Percentiles rank a stretch among this genome's conserved stretches.
Conservation (phyloP, 2,113 vertebrate genomes). For the Tetrax tetrax region DNA sequence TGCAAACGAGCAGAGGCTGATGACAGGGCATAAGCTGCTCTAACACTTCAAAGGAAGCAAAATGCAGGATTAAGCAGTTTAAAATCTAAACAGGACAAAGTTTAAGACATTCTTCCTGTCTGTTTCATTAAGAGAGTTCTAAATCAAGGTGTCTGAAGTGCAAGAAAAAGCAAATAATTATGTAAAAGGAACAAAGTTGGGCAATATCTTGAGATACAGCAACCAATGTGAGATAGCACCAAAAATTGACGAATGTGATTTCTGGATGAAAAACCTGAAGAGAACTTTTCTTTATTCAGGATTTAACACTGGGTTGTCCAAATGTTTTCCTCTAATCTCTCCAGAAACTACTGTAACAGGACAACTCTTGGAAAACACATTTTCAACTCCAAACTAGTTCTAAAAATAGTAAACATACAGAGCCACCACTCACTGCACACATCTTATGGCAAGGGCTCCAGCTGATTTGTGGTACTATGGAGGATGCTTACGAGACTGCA, state of each 20-base stretch:
- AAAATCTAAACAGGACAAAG: neutral
- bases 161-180: neutral
- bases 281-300: neutral
- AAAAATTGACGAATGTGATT: neutral
- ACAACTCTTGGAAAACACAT: neutral
- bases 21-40: neutral
- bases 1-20: neutral
- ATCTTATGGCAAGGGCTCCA: neutral
- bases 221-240: neutral
- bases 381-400: neutral
- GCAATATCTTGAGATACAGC: neutral
- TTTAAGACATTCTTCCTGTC: neutral
- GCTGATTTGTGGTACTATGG: neutral
- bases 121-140: neutral
- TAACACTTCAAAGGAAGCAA: neutral
- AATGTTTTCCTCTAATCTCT: neutral
- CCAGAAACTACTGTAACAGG: neutral
- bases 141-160: neutral
- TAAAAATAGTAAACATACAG: neutral
- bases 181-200: neutral
- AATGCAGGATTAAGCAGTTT: neutral
- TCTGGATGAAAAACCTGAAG: neutral
- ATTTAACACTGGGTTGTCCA: neutral
- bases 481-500: neutral
- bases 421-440: accelerated